Evolutionary conservation across 1,140 invertebrate genomes (phyloP).

Genomic region (Planococcus citri): DNA sequence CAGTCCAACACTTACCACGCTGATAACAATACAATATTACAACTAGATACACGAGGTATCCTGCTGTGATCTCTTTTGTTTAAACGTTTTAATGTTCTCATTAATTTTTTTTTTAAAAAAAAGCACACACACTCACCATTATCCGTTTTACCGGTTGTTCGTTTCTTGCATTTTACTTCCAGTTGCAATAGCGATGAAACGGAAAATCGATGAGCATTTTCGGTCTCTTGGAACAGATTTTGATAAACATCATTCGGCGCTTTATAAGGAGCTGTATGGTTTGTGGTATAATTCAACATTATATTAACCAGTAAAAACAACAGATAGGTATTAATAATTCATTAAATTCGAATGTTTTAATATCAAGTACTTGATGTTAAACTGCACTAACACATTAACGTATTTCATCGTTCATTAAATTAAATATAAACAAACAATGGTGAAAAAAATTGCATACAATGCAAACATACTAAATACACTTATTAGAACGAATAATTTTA

Average conservation of each 20-base stretch:
- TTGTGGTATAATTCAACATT: background rate
- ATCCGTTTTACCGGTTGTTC: background rate
- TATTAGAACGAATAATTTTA: slow-evolving; percentile 2
- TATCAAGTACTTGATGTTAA: background rate
- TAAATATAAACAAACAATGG: background rate
- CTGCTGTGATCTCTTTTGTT: no score
- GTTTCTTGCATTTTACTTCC: slow-evolving; percentile 11
- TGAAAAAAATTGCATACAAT: background rate
- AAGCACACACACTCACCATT: background rate
- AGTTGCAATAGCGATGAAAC: background rate
- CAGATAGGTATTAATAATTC: no score
- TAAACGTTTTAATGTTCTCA: no score
- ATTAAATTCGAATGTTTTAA: no score
- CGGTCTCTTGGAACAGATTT: background rate
- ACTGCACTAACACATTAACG: background rate
- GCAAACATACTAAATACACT: no score
- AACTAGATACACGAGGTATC: no score
- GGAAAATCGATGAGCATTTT: slow-evolving; percentile 12
- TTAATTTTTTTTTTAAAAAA: no score
- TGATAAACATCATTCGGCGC: background rate
- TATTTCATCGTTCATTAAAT: background rate
- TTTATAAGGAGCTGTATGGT: background rate
- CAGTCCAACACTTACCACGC: no score
- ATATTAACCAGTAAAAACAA: background rate
- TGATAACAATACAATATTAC: no score